Percentiles rank a stretch among this genome's conserved stretches.
phyloP scores from a whole-genome alignment of 2,797 vertebrate genomes.

The Neoniphon sammara region DNA sequence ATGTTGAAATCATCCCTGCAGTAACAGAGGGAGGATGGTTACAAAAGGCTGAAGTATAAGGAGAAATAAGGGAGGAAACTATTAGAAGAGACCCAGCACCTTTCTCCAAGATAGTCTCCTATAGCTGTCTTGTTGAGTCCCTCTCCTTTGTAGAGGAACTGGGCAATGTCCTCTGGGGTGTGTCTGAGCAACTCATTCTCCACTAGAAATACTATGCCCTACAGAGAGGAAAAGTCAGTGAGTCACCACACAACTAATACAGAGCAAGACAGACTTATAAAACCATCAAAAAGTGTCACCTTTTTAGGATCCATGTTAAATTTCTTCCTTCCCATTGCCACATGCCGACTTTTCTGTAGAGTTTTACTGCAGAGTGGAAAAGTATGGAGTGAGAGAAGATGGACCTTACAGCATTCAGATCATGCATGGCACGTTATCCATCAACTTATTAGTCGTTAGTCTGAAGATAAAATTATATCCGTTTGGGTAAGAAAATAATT shows the following conservation, averaged over 20 bases:
- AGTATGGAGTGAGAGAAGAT: background rate
- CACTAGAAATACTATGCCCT: slow-evolving; percentile 94
- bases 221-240: background rate
- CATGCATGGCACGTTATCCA: background rate
- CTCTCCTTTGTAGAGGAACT: slow-evolving; percentile 96
- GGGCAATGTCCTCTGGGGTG: slow-evolving; percentile 90
- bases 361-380: slow-evolving; percentile 86
- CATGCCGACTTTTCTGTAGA: slow-evolving; percentile 91
- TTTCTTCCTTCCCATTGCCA: slow-evolving; percentile 96
- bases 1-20: slow-evolving; percentile 93
- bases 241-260: background rate
- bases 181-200: slow-evolving; percentile 92
- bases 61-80: background rate
- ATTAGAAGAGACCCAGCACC: slow-evolving; percentile 59
- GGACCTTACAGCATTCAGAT: background rate
- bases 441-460: too few species aligned
- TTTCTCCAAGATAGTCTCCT: slow-evolving; percentile 93
- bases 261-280: background rate
- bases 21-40: slow-evolving; percentile 32
- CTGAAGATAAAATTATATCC: too few species aligned
- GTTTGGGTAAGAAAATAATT: background rate
- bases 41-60: background rate
- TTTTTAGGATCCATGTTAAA: slow-evolving; percentile 98
- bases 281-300: slow-evolving; percentile 51
- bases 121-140: slow-evolving; percentile 96